Percentiles rank a stretch among this genome's conserved stretches.
phyloP scores from a whole-genome alignment of 2,888 invertebrate genomes.

The Aporophyla lueneburgensis region DNA sequence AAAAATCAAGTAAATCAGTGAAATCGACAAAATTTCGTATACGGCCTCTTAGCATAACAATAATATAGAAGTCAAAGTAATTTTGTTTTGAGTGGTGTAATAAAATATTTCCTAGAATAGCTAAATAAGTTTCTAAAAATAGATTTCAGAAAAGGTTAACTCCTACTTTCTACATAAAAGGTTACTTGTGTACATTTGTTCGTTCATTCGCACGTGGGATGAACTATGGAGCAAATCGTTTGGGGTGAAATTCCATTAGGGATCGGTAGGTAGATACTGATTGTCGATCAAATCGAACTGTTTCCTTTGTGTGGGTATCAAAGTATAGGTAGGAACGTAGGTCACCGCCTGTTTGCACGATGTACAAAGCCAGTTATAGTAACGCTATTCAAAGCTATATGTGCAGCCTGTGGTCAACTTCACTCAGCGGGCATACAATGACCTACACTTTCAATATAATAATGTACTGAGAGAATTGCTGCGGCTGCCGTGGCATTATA shows the following conservation, averaged over 20 bases:
- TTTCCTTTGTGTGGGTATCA: constrained; percentile 6
- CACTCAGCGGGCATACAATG: no score
- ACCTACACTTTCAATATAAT: no score
- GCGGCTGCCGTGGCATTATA: no score
- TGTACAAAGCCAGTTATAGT: no score
- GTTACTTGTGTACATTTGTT: constrained; percentile 7
- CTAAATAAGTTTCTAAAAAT: constrained; percentile 17
- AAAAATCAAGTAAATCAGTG: no score
- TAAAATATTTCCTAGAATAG: constrained; percentile 3
- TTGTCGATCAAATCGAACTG: background rate
- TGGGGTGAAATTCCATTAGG: constrained; percentile 8
- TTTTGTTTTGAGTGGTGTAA: background rate
- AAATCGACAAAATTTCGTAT: no score
- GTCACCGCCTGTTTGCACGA: no score
- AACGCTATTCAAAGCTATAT: no score
- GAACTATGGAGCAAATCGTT: constrained; percentile 3
- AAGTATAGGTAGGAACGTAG: no score
- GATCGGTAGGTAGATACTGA: background rate
- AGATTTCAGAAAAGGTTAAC: constrained; percentile 32
- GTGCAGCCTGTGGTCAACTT: no score
- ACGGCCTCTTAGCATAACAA: no score
- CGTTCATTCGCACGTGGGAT: constrained; percentile 1
- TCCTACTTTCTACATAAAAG: constrained; percentile 9
- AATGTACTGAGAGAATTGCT: no score
- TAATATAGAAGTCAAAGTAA: background rate